Evolutionary conservation across 2,797 vertebrate genomes (phyloP).

Genomic region (Xenentodon cancila): DNA sequence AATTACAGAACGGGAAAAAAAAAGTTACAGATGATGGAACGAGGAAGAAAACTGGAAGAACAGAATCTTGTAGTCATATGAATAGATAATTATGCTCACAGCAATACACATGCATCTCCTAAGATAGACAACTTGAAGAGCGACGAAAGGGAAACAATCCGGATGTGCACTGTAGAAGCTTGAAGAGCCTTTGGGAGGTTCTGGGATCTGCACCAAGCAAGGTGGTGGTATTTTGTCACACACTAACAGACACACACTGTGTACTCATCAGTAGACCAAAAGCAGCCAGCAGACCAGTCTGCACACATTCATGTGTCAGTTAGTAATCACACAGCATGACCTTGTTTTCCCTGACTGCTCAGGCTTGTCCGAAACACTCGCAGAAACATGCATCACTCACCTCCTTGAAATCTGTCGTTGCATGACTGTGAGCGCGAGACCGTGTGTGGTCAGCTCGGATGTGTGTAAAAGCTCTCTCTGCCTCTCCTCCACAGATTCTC

Average conservation of each 20-base stretch:
- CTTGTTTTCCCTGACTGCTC: conserved; percentile 73
- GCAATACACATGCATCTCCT: conserved; percentile 33
- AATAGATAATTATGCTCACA: conserved; percentile 56
- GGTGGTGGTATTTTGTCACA: conserved; percentile 61
- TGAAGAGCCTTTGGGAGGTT: conserved; percentile 50
- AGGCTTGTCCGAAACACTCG: conserved; percentile 78
- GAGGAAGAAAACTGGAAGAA: conserved; percentile 19
- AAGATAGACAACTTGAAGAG: conserved; percentile 63
- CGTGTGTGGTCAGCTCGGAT: conserved; percentile 53
- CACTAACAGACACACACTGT: conserved; percentile 40
- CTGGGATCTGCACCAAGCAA: conserved; percentile 31
- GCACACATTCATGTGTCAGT: conserved; percentile 75
- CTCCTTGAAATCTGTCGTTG: conserved; percentile 58
- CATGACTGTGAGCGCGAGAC: conserved; percentile 14
- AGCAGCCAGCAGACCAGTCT: conserved; percentile 32
- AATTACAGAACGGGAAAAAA: not conserved
- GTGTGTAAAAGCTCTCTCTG: conserved; percentile 59
- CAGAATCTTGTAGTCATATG: conserved; percentile 28
- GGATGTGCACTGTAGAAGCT: conserved; percentile 25
- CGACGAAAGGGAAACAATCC: conserved; percentile 67
- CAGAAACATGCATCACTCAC: conserved; percentile 72
- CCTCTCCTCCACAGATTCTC: conserved; percentile 63
- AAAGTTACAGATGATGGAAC: not conserved
- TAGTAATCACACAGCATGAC: conserved; percentile 71
- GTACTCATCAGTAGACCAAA: conserved; percentile 45